Evolutionary conservation across 35 echinoderm and acorn worm genomes (phyloP).

Genomic region (Anneissia japonica): DNA sequence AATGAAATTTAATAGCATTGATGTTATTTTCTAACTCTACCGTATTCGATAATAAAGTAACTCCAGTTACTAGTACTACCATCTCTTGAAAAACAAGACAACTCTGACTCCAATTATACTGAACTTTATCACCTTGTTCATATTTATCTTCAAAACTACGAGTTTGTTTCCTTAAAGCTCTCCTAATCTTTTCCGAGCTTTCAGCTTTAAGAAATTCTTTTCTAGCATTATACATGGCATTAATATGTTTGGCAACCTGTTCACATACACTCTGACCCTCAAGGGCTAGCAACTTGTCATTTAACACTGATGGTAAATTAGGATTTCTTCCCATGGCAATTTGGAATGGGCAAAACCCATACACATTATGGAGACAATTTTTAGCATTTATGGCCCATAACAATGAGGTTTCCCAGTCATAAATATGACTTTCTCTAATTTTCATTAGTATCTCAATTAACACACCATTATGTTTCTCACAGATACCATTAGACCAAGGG

Average conservation of each 20-base stretch:
- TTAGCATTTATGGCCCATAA: constrained; percentile 31
- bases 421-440: neutral
- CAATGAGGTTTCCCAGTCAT: neutral
- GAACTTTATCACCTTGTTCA: constrained; percentile 7
- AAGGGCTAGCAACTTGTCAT: constrained; percentile 10
- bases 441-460: neutral
- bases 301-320: constrained; percentile 26
- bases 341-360: constrained; percentile 30
- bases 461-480: neutral
- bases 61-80: too few species aligned
- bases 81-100: too few species aligned
- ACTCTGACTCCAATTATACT: constrained; percentile 3
- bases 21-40: too few species aligned
- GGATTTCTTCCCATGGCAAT: constrained; percentile 31
- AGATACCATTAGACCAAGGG: neutral
- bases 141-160: neutral
- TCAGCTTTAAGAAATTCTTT: constrained; percentile 32
- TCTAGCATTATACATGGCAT: constrained; percentile 11
- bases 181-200: constrained; percentile 20
- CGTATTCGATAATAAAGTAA: too few species aligned
- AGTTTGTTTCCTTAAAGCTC: constrained; percentile 4
- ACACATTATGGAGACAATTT: constrained; percentile 8
- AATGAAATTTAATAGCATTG: too few species aligned
- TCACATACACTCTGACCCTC: constrained; percentile 18
- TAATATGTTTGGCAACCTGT: constrained; percentile 22